These are phyloP conservation scores for Apolygus lucorum DNA, from an alignment of 1,140 invertebrate species.

Conservation along the genomic window DNA sequence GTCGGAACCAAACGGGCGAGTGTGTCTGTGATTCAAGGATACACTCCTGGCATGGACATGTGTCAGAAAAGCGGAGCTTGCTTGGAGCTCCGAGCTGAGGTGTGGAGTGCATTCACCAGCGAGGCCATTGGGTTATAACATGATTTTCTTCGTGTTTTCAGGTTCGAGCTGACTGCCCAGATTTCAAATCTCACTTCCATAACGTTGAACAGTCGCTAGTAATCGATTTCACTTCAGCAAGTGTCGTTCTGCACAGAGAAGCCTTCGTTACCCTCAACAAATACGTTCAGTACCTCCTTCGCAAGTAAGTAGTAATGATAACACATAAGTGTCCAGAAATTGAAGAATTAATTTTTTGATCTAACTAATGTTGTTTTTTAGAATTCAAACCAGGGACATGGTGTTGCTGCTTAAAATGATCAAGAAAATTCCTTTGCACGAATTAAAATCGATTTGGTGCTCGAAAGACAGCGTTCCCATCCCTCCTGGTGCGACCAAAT, in stretches of 20 bases:
- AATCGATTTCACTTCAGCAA: conserved; percentile 55
- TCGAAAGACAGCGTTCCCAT: conserved; percentile 52
- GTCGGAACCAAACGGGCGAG: no score
- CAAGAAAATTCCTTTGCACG: conserved; percentile 19
- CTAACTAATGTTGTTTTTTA: conserved; percentile 31
- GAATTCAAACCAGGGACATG: conserved; percentile 41
- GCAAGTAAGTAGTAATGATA: conserved; percentile 38
- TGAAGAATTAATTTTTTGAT: background rate
- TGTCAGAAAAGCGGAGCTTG: no score
- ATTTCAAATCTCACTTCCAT: conserved; percentile 72
- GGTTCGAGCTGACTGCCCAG: conserved; percentile 70
- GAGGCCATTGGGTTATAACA: no score
- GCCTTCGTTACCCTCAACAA: conserved; percentile 61
- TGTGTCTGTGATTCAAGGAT: no score
- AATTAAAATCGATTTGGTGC: conserved; percentile 22
- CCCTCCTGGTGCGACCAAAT: conserved; percentile 62
- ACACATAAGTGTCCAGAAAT: background rate
- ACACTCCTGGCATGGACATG: no score
- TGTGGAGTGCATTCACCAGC: no score
- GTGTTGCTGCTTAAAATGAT: conserved; percentile 39
- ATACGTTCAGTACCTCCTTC: conserved; percentile 44
- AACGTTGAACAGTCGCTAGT: conserved; percentile 70
- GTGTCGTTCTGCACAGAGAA: conserved; percentile 60
- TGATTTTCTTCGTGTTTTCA: conserved; percentile 38
- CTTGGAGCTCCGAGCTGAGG: no score